Base-by-base conservation (phyloP, 2,888 invertebrate genomes). In the Dyspetes luteomarginatus region DNA sequence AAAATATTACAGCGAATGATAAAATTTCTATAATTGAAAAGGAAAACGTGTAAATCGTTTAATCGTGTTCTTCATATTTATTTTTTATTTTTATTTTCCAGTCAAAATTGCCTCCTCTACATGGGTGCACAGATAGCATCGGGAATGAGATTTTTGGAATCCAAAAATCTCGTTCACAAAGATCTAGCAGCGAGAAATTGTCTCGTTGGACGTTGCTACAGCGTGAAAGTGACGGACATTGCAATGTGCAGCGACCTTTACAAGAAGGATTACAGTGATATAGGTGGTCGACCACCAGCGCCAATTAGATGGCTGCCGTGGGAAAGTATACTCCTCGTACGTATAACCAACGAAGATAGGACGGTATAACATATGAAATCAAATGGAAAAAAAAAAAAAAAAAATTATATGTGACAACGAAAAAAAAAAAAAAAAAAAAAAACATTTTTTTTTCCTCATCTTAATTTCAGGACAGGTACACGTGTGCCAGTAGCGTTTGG, bases 131-230 rank as follows among this genome's bases (percentile, higher is more conserved):
- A 97, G 92, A 95, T 97, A 89, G 95, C 96, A 52, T 95, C 96
- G 7, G 96, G 96, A 52, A 96, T 96, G 95, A 95, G 95, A 90
- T 97, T 96, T 90, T 93, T 97, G 88, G 96, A 97, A 93, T 95
- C 95, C 19, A 94, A 95, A 90, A 95, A 96, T 92, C 95, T 96
- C 88, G 96, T 96, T 52, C 97, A 97, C 92, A 95, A 96, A 87
- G 96, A 97, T 92, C 92, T 97, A 86, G 96, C 96, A 48, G 95
- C 96, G 88, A 94, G 95, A 87, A 95, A 95, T 91, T 94, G 95
- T 89, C 91, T 95, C 78, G 93, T 95, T 30, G 94, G 94, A 67
- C 92, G 94, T 82, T 94, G 94, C 81, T 94, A 94, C 86, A 90
- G 93, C 76, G 93, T 95, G 69, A 94, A 95, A 92, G 93, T 95